These are phyloP conservation scores for Monomorium pharaonis DNA, from an alignment of 1,140 invertebrate species.

Conservation along the genomic window DNA sequence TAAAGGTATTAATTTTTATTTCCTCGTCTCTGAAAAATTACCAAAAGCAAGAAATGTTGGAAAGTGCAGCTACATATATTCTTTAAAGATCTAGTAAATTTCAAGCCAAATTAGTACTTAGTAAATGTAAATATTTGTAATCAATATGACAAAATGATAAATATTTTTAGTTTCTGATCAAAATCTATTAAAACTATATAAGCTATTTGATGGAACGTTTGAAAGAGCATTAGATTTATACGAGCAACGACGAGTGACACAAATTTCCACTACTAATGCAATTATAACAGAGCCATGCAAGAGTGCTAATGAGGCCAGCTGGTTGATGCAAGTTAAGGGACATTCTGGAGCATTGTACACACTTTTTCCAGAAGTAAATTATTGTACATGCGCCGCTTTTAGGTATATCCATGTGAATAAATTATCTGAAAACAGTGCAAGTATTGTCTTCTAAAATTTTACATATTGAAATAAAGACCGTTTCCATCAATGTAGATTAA, in stretches of 20 bases:
- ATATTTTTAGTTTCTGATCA: constrained; percentile 83
- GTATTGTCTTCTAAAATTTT: background rate
- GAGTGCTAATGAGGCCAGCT: constrained; percentile 63
- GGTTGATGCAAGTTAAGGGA: constrained; percentile 87
- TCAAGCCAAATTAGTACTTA: background rate
- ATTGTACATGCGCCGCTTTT: constrained; percentile 87
- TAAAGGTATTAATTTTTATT: background rate
- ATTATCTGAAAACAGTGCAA: background rate
- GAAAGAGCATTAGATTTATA: constrained; percentile 87
- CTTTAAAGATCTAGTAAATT: background rate
- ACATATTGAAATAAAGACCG: background rate
- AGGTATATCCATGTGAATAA: constrained; percentile 72
- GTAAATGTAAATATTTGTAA: constrained; percentile 22
- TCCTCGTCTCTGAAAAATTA: background rate
- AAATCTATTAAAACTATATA: constrained; percentile 85
- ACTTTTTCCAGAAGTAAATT: constrained; percentile 87
- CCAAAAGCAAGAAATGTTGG: background rate
- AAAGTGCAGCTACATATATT: background rate
- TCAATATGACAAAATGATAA: background rate
- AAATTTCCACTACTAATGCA: constrained; percentile 77
- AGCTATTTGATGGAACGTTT: constrained; percentile 86
- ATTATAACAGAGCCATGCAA: constrained; percentile 77
- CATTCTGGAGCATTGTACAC: constrained; percentile 86
- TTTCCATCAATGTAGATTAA: no score
- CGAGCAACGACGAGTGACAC: constrained; percentile 85